Evolutionary conservation across 2,888 invertebrate species (phyloP).

Genomic region (Luffia ferchaultella): DNA sequence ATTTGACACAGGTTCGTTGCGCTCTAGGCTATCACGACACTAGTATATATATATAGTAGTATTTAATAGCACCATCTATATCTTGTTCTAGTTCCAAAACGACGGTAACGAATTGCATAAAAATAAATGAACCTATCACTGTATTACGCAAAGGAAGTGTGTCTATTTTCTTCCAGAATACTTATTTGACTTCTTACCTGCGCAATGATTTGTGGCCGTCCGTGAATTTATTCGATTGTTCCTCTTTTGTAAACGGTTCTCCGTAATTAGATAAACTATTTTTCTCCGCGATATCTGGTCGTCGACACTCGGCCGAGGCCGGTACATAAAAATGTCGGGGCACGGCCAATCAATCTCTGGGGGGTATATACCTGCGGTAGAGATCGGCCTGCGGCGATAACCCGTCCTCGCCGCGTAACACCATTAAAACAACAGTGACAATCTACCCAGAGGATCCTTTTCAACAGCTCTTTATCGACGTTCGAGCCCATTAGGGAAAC

Average conservation of each 20-base stretch:
- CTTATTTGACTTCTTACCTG: background rate
- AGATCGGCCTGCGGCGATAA: conserved; percentile 59
- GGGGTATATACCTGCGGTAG: conserved; percentile 38
- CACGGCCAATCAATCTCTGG: conserved; percentile 59
- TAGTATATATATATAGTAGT: too few relatives aligned
- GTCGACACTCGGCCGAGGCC: conserved; percentile 52
- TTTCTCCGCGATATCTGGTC: conserved; percentile 20
- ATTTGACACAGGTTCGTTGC: too few relatives aligned
- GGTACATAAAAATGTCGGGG: conserved; percentile 56
- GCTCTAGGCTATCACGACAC: too few relatives aligned
- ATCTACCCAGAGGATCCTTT: conserved; percentile 60
- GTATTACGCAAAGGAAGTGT: too few relatives aligned
- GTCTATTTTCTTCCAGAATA: too few relatives aligned
- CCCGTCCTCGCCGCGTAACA: conserved; percentile 63
- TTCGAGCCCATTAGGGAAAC: conserved; percentile 3
- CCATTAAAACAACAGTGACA: conserved; percentile 68
- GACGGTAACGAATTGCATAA: too few relatives aligned
- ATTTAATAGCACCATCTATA: too few relatives aligned
- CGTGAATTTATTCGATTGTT: background rate
- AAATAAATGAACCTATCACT: too few relatives aligned
- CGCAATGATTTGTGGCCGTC: background rate
- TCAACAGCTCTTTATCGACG: conserved; percentile 51
- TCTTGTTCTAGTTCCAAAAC: too few relatives aligned
- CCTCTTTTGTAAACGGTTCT: background rate
- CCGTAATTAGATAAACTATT: conserved; percentile 6